These are phyloP conservation scores for Aspiorhynchus laticeps DNA, from an alignment of 2,113 vertebrate genomes.

Conservation along the genomic window DNA sequence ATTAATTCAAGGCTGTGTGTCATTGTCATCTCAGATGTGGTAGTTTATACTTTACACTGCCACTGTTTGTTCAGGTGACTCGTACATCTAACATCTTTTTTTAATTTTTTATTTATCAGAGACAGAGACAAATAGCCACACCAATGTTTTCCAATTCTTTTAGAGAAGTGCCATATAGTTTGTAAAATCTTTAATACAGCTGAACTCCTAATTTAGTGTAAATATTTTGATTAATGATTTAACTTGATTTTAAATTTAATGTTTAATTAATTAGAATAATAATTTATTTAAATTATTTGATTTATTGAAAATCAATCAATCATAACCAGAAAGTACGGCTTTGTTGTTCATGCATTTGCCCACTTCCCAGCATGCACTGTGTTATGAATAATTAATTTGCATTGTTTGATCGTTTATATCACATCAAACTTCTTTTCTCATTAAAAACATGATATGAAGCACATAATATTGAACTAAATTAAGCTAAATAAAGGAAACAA, in stretches of 20 bases:
- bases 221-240: neutral
- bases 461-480: neutral
- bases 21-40: constrained; percentile 3
- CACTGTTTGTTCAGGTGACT: constrained; percentile 35
- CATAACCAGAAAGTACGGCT: too few relatives aligned
- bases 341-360: too few relatives aligned
- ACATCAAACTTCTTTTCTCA: neutral
- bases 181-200: neutral
- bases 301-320: too few relatives aligned
- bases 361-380: neutral
- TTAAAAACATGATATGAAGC: neutral
- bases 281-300: too few relatives aligned
- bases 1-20: constrained; percentile 27
- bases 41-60: neutral
- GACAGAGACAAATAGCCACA: neutral
- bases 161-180: neutral
- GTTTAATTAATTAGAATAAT: too few relatives aligned
- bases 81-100: neutral
- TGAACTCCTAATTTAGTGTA: neutral
- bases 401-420: neutral
- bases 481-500: neutral
- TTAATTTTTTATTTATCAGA: neutral
- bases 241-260: too few relatives aligned
- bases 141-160: neutral
- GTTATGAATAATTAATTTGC: neutral